Base-by-base conservation (phyloP, 2,797 vertebrate genomes). In the Taenioides sp. region DNA sequence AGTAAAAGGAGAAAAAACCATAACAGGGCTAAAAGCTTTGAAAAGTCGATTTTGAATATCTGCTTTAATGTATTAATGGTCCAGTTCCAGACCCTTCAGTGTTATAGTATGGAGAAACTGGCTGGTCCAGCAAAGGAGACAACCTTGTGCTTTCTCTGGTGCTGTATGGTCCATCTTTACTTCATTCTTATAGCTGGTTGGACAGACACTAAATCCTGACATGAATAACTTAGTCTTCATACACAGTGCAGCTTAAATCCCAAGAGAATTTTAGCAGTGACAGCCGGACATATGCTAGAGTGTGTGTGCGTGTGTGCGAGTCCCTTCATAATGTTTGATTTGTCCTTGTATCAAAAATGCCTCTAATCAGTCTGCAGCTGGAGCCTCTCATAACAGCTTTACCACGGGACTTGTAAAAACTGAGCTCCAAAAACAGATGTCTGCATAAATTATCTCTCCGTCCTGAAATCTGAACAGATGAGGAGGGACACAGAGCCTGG, bases 391-490 rank as follows among this genome's bases (percentile, higher is more conserved):
- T 76, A 80, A 80, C 73, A 73, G 70, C 68, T 40, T 57, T 80
- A 66, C 79, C 86, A 80, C 43, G 67, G 75, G 75, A 75, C 74
- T 77, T 79, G 77, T 82, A 86, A 88, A 88, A 69, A 58, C 72
- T 72, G 80, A 84, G 73, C 79, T 72, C 81, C 77, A 80, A 89
- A 91, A 92, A 88, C 91, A 93, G 92, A 91, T 92, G 92, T 92
- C 84, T 77, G 87, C 87, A 91, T 93, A 84, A 91, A 93, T 93
- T 89, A 92, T 84, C 91, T 79, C 91, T 79, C 74, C 76, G 43
- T 63, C 65, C 85, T 91, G 84, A 92, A 91, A 90, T 77, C 88
- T 89, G 78, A 78, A 89, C 81, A 70, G 82, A 86, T 84, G 81
- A 89, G 77, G 84, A 68, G 79, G 74, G 87, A 89, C 81, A 87